phyloP scores from a whole-genome alignment of 1,140 invertebrate species.

The Diploscapter pachys region DNA sequence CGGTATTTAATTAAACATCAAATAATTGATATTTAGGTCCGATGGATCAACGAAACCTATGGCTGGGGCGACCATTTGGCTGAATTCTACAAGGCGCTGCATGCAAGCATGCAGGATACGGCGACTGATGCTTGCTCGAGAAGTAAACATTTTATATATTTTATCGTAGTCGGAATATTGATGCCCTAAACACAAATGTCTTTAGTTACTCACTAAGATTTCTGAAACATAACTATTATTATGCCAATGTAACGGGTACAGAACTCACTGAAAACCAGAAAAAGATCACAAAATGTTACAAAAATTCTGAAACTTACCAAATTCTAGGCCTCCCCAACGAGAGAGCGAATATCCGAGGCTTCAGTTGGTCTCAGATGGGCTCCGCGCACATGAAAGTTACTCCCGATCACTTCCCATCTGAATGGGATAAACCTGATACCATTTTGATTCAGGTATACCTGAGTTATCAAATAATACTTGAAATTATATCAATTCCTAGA shows the following conservation, averaged over 20 bases:
- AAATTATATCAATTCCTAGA: too few relatives aligned
- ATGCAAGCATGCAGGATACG: slow-evolving; percentile 22
- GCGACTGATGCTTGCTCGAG: slow-evolving; percentile 18
- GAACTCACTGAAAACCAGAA: neutral
- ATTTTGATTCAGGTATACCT: slow-evolving; percentile 42
- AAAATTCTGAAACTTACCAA: slow-evolving; percentile 2
- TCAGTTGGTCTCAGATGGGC: slow-evolving; percentile 31
- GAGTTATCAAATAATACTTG: too few relatives aligned
- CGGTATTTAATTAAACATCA: neutral
- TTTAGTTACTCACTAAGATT: neutral
- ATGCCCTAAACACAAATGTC: too few relatives aligned
- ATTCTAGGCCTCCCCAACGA: slow-evolving; percentile 8
- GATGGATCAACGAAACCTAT: slow-evolving; percentile 29
- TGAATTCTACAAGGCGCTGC: slow-evolving; percentile 11
- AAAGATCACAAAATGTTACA: neutral
- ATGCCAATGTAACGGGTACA: neutral
- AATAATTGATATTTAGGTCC: neutral
- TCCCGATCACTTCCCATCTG: slow-evolving; percentile 3
- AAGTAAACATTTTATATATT: neutral
- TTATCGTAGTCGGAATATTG: too few relatives aligned
- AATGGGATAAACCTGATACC: slow-evolving; percentile 40
- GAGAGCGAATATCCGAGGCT: slow-evolving; percentile 6
- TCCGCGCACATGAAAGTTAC: neutral
- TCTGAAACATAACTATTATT: neutral
- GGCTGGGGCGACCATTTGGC: slow-evolving; percentile 21